phyloP scores from a whole-genome alignment of 2,797 vertebrate species.

The Leptoclinus maculatus region DNA sequence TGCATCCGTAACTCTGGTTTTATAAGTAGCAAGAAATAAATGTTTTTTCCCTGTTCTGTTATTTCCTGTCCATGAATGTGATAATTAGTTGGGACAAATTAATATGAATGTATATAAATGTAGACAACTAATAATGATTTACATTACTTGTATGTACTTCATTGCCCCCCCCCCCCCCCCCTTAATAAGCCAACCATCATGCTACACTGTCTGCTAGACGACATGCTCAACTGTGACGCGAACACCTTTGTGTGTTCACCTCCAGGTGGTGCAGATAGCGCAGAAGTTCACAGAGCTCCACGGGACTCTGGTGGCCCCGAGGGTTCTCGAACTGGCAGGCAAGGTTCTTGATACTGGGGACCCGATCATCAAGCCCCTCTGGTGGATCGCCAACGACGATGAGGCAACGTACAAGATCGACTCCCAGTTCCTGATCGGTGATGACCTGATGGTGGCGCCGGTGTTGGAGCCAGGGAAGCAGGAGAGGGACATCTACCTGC shows the following conservation, averaged over 20 bases:
- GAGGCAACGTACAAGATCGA: slow-evolving; percentile 90
- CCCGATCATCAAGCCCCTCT: slow-evolving; percentile 94
- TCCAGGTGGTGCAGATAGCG: slow-evolving; percentile 89
- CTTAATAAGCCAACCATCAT: too few relatives aligned
- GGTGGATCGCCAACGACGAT: slow-evolving; percentile 93
- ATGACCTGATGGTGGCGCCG: slow-evolving; percentile 94
- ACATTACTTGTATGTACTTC: neutral
- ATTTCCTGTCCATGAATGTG: too few relatives aligned
- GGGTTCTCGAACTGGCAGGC: slow-evolving; percentile 90
- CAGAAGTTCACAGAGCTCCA: slow-evolving; percentile 90
- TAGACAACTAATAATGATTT: neutral
- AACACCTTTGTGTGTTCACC: neutral
- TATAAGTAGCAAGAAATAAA: too few relatives aligned
- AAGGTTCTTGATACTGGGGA: slow-evolving; percentile 90
- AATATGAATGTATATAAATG: too few relatives aligned
- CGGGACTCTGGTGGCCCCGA: slow-evolving; percentile 89
- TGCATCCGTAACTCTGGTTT: too few relatives aligned
- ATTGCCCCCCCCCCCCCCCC: too few relatives aligned
- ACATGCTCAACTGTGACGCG: neutral
- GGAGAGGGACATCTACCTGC: slow-evolving; percentile 94
- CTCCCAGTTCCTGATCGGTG: slow-evolving; percentile 96
- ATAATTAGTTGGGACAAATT: too few relatives aligned
- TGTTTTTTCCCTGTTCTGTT: too few relatives aligned
- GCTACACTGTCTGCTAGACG: neutral
- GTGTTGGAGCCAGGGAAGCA: slow-evolving; percentile 93